Conservation (phyloP, 2,797 vertebrate genomes). For the Avahi laniger region DNA sequence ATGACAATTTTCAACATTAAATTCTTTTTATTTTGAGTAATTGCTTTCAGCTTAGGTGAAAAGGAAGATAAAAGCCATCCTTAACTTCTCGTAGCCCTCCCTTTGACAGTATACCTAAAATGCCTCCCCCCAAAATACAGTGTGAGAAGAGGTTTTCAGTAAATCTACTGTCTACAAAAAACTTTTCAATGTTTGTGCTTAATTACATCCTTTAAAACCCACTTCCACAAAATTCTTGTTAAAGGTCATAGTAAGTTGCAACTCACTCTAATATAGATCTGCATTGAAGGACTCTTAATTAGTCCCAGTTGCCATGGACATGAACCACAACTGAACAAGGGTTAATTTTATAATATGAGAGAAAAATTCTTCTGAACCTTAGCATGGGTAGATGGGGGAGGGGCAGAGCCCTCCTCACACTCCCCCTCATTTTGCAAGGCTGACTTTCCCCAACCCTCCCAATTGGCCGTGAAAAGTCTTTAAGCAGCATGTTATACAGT, state of each 20-base stretch:
- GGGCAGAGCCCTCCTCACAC: neutral
- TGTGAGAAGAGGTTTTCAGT: neutral
- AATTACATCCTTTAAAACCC: constrained; percentile 21
- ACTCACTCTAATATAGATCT: constrained; percentile 1
- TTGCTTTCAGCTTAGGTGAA: neutral
- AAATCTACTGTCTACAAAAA: constrained; percentile 4
- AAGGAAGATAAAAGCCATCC: neutral
- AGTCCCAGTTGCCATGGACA: neutral
- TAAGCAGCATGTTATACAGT: neutral
- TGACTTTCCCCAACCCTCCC: neutral
- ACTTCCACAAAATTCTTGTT: constrained; percentile 41
- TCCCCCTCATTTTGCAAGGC: neutral
- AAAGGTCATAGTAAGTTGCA: neutral
- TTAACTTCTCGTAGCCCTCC: neutral
- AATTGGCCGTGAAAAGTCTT: neutral
- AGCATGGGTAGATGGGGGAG: neutral
- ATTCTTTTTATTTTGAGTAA: neutral
- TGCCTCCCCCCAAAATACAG: neutral
- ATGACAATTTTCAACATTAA: neutral
- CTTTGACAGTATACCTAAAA: constrained; percentile 16
- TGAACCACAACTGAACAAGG: neutral
- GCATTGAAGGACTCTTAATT: neutral
- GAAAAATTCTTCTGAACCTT: neutral
- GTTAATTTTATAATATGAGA: neutral
- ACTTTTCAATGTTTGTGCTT: constrained; percentile 1